Evolutionary conservation across 2,888 invertebrate genomes (phyloP).

Genomic region (Nymphalis c-album): DNA sequence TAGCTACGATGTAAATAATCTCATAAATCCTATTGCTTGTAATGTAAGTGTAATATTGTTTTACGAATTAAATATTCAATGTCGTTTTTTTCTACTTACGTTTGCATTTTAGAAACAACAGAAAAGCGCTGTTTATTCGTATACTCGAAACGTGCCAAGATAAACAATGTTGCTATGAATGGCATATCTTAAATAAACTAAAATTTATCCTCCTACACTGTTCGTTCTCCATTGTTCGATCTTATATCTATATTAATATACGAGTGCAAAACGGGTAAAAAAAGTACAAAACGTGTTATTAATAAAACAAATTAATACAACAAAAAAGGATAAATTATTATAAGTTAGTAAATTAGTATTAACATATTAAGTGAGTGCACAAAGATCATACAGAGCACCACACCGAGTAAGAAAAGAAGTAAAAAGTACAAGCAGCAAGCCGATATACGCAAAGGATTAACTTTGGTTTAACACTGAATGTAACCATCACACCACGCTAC

Average conservation of each 20-base stretch:
- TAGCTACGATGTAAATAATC: not conserved
- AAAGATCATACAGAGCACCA: slow-evolving; percentile 68
- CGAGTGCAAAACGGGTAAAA: slow-evolving; percentile 25
- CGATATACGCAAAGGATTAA: slow-evolving; percentile 31
- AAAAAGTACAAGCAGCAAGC: slow-evolving; percentile 62
- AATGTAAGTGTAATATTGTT: not conserved
- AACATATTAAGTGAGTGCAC: slow-evolving; percentile 52
- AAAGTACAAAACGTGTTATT: slow-evolving; percentile 12
- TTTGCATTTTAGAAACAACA: slow-evolving; percentile 18
- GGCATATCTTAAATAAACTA: slow-evolving; percentile 21
- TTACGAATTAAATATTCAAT: not conserved
- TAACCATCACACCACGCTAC: slow-evolving; percentile 76
- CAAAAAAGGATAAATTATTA: slow-evolving; percentile 45
- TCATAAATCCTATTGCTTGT: not conserved
- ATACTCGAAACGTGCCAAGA: slow-evolving; percentile 19
- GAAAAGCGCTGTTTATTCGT: slow-evolving; percentile 10
- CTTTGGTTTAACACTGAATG: slow-evolving; percentile 49
- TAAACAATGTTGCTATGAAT: slow-evolving; percentile 28
- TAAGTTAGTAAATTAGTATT: slow-evolving; percentile 49
- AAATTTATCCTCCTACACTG: slow-evolving; percentile 14
- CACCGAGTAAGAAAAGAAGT: slow-evolving; percentile 60
- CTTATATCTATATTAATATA: slow-evolving; percentile 1
- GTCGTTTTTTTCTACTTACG: slow-evolving; percentile 8
- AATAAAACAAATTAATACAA: slow-evolving; percentile 28
- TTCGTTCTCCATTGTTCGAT: slow-evolving; percentile 3